These are phyloP conservation scores for Zelleria hepariella DNA, from an alignment of 2,888 invertebrate genomes.

Conservation along the genomic window DNA sequence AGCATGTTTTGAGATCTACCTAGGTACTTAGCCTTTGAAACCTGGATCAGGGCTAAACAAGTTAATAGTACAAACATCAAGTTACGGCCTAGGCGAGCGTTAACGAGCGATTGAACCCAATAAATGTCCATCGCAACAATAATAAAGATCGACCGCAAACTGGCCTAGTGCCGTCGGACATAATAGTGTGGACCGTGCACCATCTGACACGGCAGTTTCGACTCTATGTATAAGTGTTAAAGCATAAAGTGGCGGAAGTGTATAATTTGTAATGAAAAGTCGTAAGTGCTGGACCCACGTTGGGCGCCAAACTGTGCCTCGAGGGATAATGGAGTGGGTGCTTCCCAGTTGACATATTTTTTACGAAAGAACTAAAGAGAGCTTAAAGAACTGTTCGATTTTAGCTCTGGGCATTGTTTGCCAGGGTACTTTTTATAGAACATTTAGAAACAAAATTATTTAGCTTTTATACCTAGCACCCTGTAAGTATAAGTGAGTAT, in stretches of 20 bases:
- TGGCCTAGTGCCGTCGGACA: not conserved
- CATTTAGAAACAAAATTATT: too few species aligned
- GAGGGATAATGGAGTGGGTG: not conserved
- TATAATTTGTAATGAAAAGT: not conserved
- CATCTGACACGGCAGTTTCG: not conserved
- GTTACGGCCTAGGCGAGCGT: not conserved
- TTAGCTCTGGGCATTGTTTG: too few species aligned
- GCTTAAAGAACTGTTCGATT: too few species aligned
- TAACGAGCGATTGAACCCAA: not conserved
- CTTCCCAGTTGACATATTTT: too few species aligned
- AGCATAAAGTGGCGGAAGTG: not conserved
- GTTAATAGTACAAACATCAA: not conserved
- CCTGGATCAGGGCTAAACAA: not conserved
- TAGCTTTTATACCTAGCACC: too few species aligned
- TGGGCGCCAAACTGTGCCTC: constrained; percentile 15
- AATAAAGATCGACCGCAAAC: not conserved
- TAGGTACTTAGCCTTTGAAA: not conserved
- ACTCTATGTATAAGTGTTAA: not conserved
- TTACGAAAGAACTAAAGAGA: too few species aligned
- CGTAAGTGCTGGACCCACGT: constrained; percentile 14
- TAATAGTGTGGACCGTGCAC: not conserved
- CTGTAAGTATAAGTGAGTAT: too few species aligned
- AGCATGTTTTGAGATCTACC: too few species aligned
- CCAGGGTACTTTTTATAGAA: too few species aligned
- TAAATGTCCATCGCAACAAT: not conserved